phyloP scores from a whole-genome alignment of 2,888 invertebrate genomes.

The Omphaloscelis lunosa region DNA sequence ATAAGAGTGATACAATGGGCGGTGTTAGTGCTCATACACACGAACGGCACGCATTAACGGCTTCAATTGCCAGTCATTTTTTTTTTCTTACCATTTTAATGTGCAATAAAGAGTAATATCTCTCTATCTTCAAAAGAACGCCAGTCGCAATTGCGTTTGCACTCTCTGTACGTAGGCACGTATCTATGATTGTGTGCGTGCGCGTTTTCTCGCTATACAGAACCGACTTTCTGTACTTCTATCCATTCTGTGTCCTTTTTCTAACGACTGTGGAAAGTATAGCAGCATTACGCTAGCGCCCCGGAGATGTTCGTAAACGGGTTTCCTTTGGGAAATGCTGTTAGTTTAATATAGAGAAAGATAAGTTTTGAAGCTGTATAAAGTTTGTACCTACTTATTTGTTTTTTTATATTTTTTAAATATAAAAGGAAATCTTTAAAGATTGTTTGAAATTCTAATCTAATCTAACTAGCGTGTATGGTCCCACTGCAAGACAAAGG shows the following conservation, averaged over 20 bases:
- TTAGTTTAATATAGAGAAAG: constrained; percentile 55
- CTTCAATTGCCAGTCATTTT: too few relatives aligned
- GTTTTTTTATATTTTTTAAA: constrained; percentile 12
- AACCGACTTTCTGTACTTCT: background rate
- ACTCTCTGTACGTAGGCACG: background rate
- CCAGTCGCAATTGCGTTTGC: background rate
- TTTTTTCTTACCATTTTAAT: background rate
- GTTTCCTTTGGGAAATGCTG: constrained; percentile 55
- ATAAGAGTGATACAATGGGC: too few relatives aligned
- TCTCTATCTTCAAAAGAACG: background rate
- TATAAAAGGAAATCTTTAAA: background rate
- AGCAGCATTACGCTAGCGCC: constrained; percentile 40
- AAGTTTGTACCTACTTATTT: constrained; percentile 1
- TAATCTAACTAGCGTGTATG: too few relatives aligned
- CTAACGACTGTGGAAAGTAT: constrained; percentile 46
- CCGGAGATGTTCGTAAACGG: constrained; percentile 50
- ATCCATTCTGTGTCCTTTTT: constrained; percentile 39
- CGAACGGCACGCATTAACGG: too few relatives aligned
- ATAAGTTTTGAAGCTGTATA: constrained; percentile 26
- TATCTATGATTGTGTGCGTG: background rate
- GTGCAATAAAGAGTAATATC: background rate
- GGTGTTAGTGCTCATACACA: too few relatives aligned
- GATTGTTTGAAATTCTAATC: too few relatives aligned
- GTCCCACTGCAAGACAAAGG: too few relatives aligned
- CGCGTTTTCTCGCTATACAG: too few relatives aligned